These are phyloP conservation scores for Anthoscopus minutus DNA, from an alignment of 2,113 vertebrate species.

Conservation along the genomic window DNA sequence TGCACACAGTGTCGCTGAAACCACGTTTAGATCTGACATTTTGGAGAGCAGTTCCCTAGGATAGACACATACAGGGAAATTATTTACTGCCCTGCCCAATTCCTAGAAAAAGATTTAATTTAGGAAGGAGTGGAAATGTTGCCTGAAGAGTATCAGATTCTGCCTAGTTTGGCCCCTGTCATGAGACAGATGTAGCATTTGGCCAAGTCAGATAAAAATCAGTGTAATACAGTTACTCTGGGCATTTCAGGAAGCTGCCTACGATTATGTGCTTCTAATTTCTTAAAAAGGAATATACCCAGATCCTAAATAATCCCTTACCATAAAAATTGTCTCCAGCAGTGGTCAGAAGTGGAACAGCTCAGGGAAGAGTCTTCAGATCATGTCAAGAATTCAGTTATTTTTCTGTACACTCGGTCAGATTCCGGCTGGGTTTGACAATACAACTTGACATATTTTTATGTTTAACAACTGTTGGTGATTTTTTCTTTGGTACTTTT, in stretches of 20 bases:
- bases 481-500: conserved; percentile 27
- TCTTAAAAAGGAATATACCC: background rate
- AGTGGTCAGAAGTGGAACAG: background rate
- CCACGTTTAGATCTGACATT: background rate
- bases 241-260: background rate
- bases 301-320: background rate
- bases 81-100: background rate
- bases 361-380: background rate
- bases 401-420: background rate
- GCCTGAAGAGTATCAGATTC: background rate
- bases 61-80: background rate
- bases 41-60: background rate
- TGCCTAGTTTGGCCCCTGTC: background rate
- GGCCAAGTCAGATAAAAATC: background rate
- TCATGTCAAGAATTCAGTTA: background rate
- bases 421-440: conserved; percentile 29
- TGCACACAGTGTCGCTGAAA: background rate
- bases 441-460: background rate
- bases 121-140: background rate
- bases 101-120: background rate
- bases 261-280: background rate
- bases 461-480: conserved; percentile 33
- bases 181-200: background rate
- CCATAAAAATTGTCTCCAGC: background rate
- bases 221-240: background rate